Percentiles rank a stretch among this genome's conserved stretches.
Conservation (phyloP, 2,797 vertebrate genomes). For the Falco columbarius region DNA sequence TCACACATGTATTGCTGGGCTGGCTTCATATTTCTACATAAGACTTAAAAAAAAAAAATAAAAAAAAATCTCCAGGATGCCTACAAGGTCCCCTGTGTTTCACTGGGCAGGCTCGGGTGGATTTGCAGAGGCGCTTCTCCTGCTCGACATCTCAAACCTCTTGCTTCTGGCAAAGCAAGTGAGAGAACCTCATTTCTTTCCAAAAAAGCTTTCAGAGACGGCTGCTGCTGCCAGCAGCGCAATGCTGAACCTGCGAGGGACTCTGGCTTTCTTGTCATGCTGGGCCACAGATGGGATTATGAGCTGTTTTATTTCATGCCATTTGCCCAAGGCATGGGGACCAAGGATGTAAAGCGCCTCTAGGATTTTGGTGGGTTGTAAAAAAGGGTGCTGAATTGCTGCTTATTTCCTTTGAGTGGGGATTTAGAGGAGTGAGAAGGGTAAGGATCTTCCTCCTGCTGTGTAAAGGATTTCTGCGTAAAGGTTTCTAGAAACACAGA, state of each 20-base stretch:
- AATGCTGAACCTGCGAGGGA: not conserved
- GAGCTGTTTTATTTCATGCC: not conserved
- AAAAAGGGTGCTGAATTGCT: not conserved
- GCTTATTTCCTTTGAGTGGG: not conserved
- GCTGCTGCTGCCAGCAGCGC: not conserved
- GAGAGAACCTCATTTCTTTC: not conserved
- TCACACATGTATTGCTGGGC: not conserved
- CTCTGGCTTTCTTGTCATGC: not conserved
- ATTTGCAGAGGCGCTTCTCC: not conserved
- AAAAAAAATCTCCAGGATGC: not conserved
- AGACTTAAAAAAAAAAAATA: not conserved
- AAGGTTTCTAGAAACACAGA: not conserved
- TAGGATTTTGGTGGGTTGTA: not conserved
- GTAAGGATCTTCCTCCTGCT: not conserved
- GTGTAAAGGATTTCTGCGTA: not conserved
- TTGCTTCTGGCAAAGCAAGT: not conserved
- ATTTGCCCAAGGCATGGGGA: not conserved
- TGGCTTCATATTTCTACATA: not conserved
- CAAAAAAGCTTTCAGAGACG: not conserved
- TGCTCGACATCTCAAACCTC: not conserved
- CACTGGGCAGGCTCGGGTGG: not conserved
- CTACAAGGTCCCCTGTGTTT: not conserved
- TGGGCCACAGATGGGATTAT: not conserved
- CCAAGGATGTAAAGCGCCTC: not conserved
- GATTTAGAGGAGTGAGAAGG: not conserved